Evolutionary conservation across 2,888 invertebrate species (phyloP).

Genomic region (Drosophila sordidapex): DNA sequence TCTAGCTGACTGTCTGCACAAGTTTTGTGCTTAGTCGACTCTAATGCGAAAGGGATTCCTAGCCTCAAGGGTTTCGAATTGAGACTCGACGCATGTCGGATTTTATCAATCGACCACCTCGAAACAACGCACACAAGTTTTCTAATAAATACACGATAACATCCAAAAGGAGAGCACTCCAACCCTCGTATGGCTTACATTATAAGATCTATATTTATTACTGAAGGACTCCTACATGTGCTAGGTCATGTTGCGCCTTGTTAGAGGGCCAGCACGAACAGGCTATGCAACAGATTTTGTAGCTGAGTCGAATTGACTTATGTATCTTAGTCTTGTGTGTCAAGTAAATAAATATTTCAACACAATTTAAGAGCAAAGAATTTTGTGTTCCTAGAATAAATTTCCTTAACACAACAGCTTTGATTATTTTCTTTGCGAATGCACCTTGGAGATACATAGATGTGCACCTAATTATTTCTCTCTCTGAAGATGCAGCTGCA

Average conservation of each 20-base stretch:
- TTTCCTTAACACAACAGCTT: not conserved
- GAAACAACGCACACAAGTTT: not conserved
- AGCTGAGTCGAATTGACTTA: conserved; percentile 14
- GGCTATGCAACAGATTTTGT: not conserved
- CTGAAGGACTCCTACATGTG: not conserved
- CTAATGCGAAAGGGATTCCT: conserved; percentile 22
- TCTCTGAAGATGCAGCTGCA: conserved; percentile 26
- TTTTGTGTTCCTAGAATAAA: not conserved
- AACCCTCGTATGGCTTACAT: not conserved
- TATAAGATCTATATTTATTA: not conserved
- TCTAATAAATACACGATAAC: not conserved
- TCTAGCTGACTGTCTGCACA: conserved; percentile 18
- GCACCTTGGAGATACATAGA: conserved; percentile 3
- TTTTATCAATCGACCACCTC: conserved; percentile 10
- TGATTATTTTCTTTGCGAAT: not conserved
- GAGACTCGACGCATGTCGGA: conserved; percentile 4
- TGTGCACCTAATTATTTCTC: conserved; percentile 1
- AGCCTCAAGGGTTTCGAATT: conserved; percentile 11
- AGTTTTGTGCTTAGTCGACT: conserved; percentile 56
- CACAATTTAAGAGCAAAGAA: not conserved
- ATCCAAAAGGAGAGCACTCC: not conserved
- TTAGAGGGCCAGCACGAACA: not conserved
- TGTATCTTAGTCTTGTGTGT: conserved; percentile 11
- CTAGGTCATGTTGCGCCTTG: not conserved
- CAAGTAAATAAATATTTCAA: conserved; percentile 23